Evolutionary conservation across 2,888 invertebrate genomes (phyloP).

Genomic region (Campoplex nolae): DNA sequence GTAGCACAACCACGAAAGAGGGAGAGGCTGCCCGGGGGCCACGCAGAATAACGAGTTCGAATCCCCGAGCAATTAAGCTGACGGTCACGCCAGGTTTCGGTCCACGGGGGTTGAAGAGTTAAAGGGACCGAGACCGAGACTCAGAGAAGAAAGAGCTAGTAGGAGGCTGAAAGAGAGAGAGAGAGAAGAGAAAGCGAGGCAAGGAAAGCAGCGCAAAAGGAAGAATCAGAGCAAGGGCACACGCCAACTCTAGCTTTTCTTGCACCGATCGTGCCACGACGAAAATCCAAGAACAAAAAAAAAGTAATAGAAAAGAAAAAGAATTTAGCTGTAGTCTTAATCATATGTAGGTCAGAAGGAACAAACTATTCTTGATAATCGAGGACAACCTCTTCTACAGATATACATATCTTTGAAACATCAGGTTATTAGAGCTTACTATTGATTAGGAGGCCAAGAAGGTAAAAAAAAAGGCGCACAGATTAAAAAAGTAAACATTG

Average conservation of each 20-base stretch:
- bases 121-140: slow-evolving; percentile 37
- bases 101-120: slow-evolving; percentile 43
- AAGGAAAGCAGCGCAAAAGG: not conserved
- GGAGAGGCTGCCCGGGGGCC: slow-evolving; percentile 73
- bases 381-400: not conserved
- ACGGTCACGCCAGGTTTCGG: slow-evolving; percentile 74
- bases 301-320: slow-evolving; percentile 17
- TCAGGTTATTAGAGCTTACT: not conserved
- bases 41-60: slow-evolving; percentile 79
- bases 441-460: not conserved
- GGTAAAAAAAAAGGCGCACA: not conserved
- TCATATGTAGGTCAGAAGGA: not conserved
- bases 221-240: slow-evolving; percentile 8
- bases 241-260: slow-evolving; percentile 35
- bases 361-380: not conserved
- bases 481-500: not conserved
- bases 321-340: not conserved
- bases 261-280: slow-evolving; percentile 43
- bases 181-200: slow-evolving; percentile 1
- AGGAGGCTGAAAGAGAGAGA: not conserved
- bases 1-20: slow-evolving; percentile 31
- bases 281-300: slow-evolving; percentile 42
- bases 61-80: slow-evolving; percentile 82
- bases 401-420: not conserved
- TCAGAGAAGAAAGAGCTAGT: not conserved